A percentile compares a stretch with the other conserved stretches of the same genome.
Conservation (phyloP, 2,797 vertebrate genomes). For the Centropyge bicolor region DNA sequence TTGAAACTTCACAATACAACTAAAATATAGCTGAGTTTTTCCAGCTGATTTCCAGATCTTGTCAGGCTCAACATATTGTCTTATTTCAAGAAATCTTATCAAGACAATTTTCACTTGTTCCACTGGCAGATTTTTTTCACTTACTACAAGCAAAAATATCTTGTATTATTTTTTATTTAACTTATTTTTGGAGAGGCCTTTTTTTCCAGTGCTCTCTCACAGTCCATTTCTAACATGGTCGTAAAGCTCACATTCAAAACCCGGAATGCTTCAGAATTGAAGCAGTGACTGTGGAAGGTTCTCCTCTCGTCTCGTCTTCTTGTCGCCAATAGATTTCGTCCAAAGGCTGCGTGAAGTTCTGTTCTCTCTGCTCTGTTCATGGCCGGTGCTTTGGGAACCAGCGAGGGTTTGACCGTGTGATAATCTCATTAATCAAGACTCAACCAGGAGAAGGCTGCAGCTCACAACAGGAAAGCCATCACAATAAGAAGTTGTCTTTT, state of each 20-base stretch:
- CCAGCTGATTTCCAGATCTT: too few species aligned
- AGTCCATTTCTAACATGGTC: neutral
- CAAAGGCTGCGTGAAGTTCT: slow-evolving; percentile 26
- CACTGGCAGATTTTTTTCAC: too few species aligned
- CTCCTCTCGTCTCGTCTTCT: neutral
- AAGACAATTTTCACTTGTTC: too few species aligned
- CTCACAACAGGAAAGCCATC: slow-evolving; percentile 63
- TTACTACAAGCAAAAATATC: too few species aligned
- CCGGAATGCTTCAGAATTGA: neutral
- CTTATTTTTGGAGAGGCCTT: too few species aligned
- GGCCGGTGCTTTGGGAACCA: slow-evolving; percentile 25
- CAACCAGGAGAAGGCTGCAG: slow-evolving; percentile 46
- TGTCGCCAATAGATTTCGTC: slow-evolving; percentile 15
- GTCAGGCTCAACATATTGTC: too few species aligned
- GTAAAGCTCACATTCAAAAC: slow-evolving; percentile 10
- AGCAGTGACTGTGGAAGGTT: slow-evolving; percentile 2
- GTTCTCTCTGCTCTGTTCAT: neutral
- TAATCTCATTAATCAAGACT: slow-evolving; percentile 78
- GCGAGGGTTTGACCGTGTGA: slow-evolving; percentile 40
- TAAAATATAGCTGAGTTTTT: too few species aligned
- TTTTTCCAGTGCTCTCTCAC: too few species aligned
- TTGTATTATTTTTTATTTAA: too few species aligned
- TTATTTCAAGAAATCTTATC: too few species aligned
- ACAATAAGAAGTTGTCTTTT: slow-evolving; percentile 71
- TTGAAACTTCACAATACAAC: too few species aligned